Percentiles rank a stretch among this genome's conserved stretches.
Conservation (phyloP, 2,888 invertebrate genomes). For the Melikaiella ostensackeni region DNA sequence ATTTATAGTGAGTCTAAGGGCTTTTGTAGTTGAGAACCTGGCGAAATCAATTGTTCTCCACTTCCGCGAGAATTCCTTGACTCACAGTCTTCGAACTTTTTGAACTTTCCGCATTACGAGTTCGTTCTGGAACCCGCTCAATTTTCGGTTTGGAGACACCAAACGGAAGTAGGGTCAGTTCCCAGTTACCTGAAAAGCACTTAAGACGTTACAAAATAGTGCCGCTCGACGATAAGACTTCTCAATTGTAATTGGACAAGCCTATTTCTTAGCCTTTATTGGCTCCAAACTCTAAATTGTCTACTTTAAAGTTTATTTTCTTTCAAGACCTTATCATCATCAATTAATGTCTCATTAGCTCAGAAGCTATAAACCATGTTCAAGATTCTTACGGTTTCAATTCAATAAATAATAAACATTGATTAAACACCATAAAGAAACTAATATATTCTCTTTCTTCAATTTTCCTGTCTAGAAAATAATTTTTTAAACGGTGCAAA, state of each 20-base stretch:
- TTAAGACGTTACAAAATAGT: neutral
- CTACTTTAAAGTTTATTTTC: neutral
- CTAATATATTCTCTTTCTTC: no score
- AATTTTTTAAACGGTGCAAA: no score
- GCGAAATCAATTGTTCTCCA: slow-evolving; percentile 16
- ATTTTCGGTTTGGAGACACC: slow-evolving; percentile 11
- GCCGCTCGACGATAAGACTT: neutral
- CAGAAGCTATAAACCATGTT: no score
- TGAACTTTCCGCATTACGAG: slow-evolving; percentile 12
- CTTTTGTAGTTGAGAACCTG: neutral
- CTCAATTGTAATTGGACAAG: neutral
- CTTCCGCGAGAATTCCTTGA: slow-evolving; percentile 10
- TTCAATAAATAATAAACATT: no score
- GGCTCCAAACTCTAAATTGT: neutral
- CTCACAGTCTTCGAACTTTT: neutral
- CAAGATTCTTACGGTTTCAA: no score
- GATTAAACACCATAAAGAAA: no score
- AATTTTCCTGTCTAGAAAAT: no score
- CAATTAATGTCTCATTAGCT: neutral
- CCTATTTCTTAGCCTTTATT: neutral
- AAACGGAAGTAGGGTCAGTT: neutral
- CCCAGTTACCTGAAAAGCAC: neutral
- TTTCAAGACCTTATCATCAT: neutral
- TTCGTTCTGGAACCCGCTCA: neutral
- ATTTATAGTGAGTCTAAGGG: neutral